Evolutionary conservation across 2,113 vertebrate genomes (phyloP), one percentile per base, ranked within the genome.

Genomic region (Cavia porcellus): DNA sequence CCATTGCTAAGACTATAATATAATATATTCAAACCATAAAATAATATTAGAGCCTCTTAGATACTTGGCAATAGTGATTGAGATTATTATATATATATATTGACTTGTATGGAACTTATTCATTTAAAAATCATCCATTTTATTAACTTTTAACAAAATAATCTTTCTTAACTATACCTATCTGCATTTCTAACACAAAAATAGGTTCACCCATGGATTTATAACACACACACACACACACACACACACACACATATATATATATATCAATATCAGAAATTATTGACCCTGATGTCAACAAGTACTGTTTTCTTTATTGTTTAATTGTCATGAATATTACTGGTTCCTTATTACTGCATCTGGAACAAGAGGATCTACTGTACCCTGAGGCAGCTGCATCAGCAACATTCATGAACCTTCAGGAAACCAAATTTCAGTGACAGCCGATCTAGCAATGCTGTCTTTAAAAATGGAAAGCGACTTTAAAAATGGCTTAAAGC

Each of bases 271-370:
- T n/a, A n/a, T n/a, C 95, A 98, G 52, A 55, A 57, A 52, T 70
- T n/a, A 80, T 80, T 35, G 8, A n/a, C 19, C 77, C 15, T 59
- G 38, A 55, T 55, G 19, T 55, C 50, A 52, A 80, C 11, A 97
- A 94, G 86, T 80, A 32, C 52, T 77, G 1, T 32, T 90, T 89
- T 74, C 24, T 86, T 55, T 30, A 25, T 59, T 90, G 59, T 97
- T 97, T 96, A 95, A 81, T 95, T 97, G 96, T 90, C 83, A 70
- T 80, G 86, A 90, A 86, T 77, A 92, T 32, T 83, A 61, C 66
- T 92, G 88, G 84, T 90, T 75, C 92, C 98, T 98, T 97, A 96
- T 98, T 96, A 96, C 97, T 98, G 97, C 94, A 70, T 79, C 86
- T 70, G 96, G 35, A 94, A 93, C 61, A 68, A 2, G 96, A 82